These are phyloP conservation scores for Bufotes viridis DNA, from an alignment of 2,797 vertebrate species.

Conservation along the genomic window DNA sequence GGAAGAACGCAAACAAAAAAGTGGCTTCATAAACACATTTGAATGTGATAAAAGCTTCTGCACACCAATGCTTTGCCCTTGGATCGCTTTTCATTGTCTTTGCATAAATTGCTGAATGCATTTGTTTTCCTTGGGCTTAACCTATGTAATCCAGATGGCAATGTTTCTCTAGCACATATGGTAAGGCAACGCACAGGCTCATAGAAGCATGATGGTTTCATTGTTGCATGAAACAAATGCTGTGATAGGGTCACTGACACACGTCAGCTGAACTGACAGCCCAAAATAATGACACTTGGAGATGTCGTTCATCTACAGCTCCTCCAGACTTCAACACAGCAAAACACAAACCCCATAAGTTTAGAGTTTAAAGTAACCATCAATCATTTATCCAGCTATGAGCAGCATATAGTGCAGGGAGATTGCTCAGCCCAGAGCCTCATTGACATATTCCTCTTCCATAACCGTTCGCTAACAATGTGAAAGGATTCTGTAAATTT, in stretches of 20 bases:
- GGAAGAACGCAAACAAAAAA: slow-evolving; percentile 7
- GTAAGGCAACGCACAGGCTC: slow-evolving; percentile 61
- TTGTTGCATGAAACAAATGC: slow-evolving; percentile 58
- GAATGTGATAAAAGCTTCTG: slow-evolving; percentile 31
- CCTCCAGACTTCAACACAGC: background rate
- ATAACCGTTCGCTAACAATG: background rate
- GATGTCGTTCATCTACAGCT: slow-evolving; percentile 9
- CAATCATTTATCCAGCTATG: slow-evolving; percentile 24
- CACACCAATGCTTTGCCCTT: slow-evolving; percentile 34
- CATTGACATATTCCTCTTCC: background rate
- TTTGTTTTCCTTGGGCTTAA: slow-evolving; percentile 70
- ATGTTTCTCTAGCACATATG: slow-evolving; percentile 71
- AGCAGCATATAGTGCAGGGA: background rate
- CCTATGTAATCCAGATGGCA: slow-evolving; percentile 72
- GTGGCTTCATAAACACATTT: slow-evolving; percentile 32
- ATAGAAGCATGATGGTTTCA: slow-evolving; percentile 63
- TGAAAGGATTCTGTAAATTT: too few relatives aligned
- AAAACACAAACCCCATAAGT: background rate
- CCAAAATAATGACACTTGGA: slow-evolving; percentile 59
- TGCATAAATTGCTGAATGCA: slow-evolving; percentile 73
- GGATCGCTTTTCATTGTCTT: slow-evolving; percentile 68
- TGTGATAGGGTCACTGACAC: slow-evolving; percentile 61
- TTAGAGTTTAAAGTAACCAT: background rate
- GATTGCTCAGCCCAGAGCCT: background rate
- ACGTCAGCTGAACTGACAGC: slow-evolving; percentile 53